Conservation (phyloP, 2,888 invertebrate species). For the Harpalus rubripes region DNA sequence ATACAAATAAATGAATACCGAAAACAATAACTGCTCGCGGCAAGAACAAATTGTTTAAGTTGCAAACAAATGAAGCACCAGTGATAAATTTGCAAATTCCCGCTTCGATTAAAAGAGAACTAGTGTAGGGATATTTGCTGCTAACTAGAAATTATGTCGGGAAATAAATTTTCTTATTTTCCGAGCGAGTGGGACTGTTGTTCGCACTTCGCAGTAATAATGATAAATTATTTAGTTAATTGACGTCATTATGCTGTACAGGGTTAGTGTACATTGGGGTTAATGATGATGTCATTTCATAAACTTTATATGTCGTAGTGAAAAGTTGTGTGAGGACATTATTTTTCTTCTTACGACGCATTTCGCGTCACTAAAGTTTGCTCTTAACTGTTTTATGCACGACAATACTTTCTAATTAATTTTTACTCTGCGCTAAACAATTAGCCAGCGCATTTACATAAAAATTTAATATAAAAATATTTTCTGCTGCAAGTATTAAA, state of each 20-base stretch:
- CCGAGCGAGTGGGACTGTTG: conserved; percentile 41
- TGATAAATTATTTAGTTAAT: conserved; percentile 59
- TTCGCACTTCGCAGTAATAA: conserved; percentile 32
- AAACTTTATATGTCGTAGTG: conserved; percentile 24
- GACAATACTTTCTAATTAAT: conserved; percentile 9
- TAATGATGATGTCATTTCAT: conserved; percentile 53
- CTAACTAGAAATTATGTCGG: conserved; percentile 55
- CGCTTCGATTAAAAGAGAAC: conserved; percentile 46
- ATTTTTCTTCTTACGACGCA: conserved; percentile 12
- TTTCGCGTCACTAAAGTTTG: conserved; percentile 15
- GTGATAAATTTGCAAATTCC: conserved; percentile 42
- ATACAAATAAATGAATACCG: conserved; percentile 59
- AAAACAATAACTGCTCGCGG: conserved; percentile 43
- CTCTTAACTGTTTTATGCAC: conserved; percentile 13
- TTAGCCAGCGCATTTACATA: background rate
- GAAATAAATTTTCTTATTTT: conserved; percentile 64
- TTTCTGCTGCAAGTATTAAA: background rate
- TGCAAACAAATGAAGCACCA: conserved; percentile 35
- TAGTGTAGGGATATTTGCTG: conserved; percentile 25
- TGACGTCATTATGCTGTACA: conserved; percentile 51
- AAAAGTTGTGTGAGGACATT: conserved; percentile 19
- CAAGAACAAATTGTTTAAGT: conserved; percentile 37
- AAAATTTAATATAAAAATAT: background rate
- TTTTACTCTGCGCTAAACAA: background rate
- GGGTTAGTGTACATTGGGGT: conserved; percentile 36